Evolutionary conservation across 2,113 vertebrate genomes (phyloP), one percentile per base, ranked within the genome.

Genomic region (Apteryx owenii): DNA sequence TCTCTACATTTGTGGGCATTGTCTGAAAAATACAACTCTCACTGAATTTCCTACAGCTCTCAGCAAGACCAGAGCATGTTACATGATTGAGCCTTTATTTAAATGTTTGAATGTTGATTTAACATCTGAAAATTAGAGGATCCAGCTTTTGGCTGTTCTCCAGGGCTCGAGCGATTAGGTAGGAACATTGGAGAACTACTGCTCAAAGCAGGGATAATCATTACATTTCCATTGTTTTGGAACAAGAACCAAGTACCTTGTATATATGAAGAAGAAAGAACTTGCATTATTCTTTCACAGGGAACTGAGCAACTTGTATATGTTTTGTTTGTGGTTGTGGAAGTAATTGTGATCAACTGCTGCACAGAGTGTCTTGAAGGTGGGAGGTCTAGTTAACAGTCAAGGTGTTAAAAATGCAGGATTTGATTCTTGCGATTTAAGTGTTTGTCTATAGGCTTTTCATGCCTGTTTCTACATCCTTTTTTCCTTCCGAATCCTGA

Each of bases 341-440:
- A 56, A 48, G 7, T 91, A 70, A 28, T 40, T 36, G 26, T 15
- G 44, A 33, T 60, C 51, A 51, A 1, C 33, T 70, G 46, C 72
- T 88, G 60, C 62, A 21, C 26, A 12, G 72, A 72, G 26, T 14
- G 12, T 40, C 70, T 58, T 62, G 58, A 44, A 91, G 36, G 70
- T 96, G 91, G 95, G 94, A 97, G 95, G 94, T 96, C 96, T 78
- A 13, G 54, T 78, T 93, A 78, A 94, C 91, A 22, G 4, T 18
- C 62, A 73, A 76, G 75, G 16, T 71, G 62, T 95, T 89, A 81
- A 80, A 76, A 83, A 40, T 4, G 51, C 36, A 85, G 72, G 64
- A 90, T 93, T 95, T 94, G 71, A 48, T 88, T 64, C 1, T 1
- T 38, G 60, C 33, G 61, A 9, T 64, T 95, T 8, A 56, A 84